Evolutionary conservation across 2,113 vertebrate genomes (phyloP), one percentile per base, ranked within the genome.

Genomic region (Cichladusa arquata): DNA sequence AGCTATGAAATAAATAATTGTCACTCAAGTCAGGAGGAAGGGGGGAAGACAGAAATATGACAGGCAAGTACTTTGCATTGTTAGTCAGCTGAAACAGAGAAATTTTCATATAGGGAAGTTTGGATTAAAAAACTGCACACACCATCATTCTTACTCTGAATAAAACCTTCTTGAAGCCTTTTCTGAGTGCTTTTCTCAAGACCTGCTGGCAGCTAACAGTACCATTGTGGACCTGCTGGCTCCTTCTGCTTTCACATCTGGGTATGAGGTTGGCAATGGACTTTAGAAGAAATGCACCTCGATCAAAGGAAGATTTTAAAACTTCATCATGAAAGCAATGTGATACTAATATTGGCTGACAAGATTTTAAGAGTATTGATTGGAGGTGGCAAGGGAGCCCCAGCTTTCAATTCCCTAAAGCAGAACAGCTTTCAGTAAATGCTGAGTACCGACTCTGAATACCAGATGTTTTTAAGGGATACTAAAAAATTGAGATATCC

Each of bases 1-100:
- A 96, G 92, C 86, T 88, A 81, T 54, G 84, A 95, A 95, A 92
- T 88, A 88, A 94, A 50, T 74, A 84, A 93, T 60, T 81, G 80
- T 61, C 76, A 66, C 82, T 86, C 54, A 79, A 92, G 72, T 72
- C 93, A 87, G 77, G 14, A 86, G 29, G 26, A 45, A 8, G 4
- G 5, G 6, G 23, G 26, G 20, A 82, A 58, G 44, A 51, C 53
- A 91, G 65, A 93, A 79, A 38, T 64, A 36, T 26, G 44, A 87
- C 77, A 92, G 65, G 57, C 36, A 57, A 91, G 53, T 50, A 31
- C 28, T 61, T 17, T 28, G 36, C 44, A 76, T 18, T 81, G 16
- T 40, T 65, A 88, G 54, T 12, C 62, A 53, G 62, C 0, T 53
- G 57, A 91, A 76, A 84, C 54, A 72, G 16, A 80, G 5, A 60